Evolutionary conservation across 2,888 invertebrate species (phyloP).

Genomic region (Aspidiotus destructor): DNA sequence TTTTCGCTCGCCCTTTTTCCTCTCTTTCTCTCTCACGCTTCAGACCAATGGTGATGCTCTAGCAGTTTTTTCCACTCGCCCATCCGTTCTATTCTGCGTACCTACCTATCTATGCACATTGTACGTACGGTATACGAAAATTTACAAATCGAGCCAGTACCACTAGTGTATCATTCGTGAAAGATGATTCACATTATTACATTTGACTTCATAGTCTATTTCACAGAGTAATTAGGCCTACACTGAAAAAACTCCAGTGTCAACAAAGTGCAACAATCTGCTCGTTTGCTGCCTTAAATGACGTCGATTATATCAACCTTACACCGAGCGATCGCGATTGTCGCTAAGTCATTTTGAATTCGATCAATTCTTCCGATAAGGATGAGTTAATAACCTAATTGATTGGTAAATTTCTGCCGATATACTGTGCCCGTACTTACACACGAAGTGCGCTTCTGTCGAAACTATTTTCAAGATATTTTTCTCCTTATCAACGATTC

Average conservation of each 20-base stretch:
- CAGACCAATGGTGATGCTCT: neutral
- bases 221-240: slow-evolving; percentile 28
- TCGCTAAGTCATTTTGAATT: slow-evolving; percentile 31
- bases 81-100: too few relatives aligned
- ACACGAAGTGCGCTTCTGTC: too few relatives aligned
- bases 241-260: slow-evolving; percentile 14
- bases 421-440: too few relatives aligned
- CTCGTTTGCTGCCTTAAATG: slow-evolving; percentile 23
- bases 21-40: slow-evolving; percentile 18
- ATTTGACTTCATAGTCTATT: slow-evolving; percentile 27
- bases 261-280: slow-evolving; percentile 32
- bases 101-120: too few relatives aligned
- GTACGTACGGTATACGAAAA: too few relatives aligned
- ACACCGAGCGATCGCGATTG: slow-evolving; percentile 10
- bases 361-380: slow-evolving; percentile 28
- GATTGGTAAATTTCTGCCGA: slow-evolving; percentile 25
- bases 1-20: slow-evolving; percentile 8
- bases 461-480: neutral
- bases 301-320: slow-evolving; percentile 25
- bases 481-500: slow-evolving; percentile 2
- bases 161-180: slow-evolving; percentile 17
- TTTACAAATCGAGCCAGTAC: too few relatives aligned
- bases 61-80: neutral
- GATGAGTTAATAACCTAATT: slow-evolving; percentile 33
- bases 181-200: slow-evolving; percentile 31